Evolutionary conservation across 2,797 vertebrate genomes (phyloP).

Genomic region (Hozukius guyotensis): DNA sequence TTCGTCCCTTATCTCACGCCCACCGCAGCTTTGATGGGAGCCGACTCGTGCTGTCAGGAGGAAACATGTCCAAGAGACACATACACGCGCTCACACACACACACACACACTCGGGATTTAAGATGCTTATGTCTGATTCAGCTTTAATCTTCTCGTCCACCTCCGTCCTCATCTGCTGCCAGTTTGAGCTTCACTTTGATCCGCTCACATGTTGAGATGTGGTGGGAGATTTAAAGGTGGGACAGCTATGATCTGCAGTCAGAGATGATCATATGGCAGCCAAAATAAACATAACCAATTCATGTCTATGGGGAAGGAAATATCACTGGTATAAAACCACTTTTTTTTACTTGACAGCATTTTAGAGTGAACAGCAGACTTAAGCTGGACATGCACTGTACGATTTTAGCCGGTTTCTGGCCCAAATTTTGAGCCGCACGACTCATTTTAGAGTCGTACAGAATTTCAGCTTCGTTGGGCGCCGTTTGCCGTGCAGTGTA

Average conservation of each 20-base stretch:
- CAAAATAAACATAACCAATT: conserved; percentile 28
- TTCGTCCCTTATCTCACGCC: conserved; percentile 35
- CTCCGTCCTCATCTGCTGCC: conserved; percentile 62
- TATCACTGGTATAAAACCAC: not conserved
- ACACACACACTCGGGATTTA: conserved; percentile 39
- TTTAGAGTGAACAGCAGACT: not conserved
- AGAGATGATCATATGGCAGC: conserved; percentile 13
- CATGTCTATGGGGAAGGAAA: not conserved
- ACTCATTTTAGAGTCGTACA: too few relatives aligned
- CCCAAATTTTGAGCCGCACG: too few relatives aligned
- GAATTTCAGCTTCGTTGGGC: too few relatives aligned
- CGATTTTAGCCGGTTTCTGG: too few relatives aligned
- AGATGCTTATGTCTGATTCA: conserved; percentile 65
- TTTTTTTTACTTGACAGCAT: not conserved
- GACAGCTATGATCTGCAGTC: conserved; percentile 27
- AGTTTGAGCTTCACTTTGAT: conserved; percentile 60
- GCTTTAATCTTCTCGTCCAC: conserved; percentile 67
- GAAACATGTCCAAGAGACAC: conserved; percentile 39
- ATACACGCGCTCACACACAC: not conserved
- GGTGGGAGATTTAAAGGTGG: conserved; percentile 40
- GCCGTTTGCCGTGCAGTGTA: too few relatives aligned
- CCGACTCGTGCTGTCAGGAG: conserved; percentile 32
- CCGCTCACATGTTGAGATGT: conserved; percentile 36
- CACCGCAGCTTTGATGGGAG: conserved; percentile 27
- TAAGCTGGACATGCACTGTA: too few relatives aligned